A percentile compares a stretch with the other conserved stretches of the same genome.
These are phyloP conservation scores for Pterobdella sp. DNA, from an alignment of 2,888 invertebrate species.

Conservation along the genomic window DNA sequence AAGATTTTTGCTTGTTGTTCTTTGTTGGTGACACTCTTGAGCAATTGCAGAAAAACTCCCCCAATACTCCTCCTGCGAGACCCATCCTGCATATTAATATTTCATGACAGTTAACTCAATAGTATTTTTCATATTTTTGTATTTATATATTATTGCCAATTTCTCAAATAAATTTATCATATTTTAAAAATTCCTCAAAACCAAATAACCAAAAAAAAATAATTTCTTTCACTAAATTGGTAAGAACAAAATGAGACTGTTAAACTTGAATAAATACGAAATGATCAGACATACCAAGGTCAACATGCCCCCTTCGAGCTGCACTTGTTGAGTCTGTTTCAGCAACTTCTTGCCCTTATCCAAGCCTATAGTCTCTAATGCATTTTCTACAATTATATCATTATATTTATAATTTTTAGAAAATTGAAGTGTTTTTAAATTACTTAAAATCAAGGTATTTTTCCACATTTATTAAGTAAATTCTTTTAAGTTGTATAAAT, in stretches of 20 bases:
- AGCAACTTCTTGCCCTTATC: not conserved
- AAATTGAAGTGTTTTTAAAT: not conserved
- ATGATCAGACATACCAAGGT: not conserved
- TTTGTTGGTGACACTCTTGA: constrained; percentile 9
- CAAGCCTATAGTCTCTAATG: not conserved
- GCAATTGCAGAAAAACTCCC: constrained; percentile 9
- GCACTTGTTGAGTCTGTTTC: not conserved
- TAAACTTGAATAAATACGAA: not conserved
- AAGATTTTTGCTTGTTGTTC: constrained; percentile 1
- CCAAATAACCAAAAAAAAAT: too few relatives aligned
- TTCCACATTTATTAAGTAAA: too few relatives aligned
- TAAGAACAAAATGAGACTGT: too few relatives aligned
- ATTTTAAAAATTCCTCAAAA: too few relatives aligned
- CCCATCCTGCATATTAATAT: constrained; percentile 19
- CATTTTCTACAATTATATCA: not conserved
- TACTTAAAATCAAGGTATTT: not conserved
- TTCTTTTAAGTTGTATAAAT: too few relatives aligned
- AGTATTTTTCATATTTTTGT: not conserved
- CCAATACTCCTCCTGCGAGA: not conserved
- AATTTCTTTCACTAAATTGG: too few relatives aligned
- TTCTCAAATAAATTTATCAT: too few relatives aligned
- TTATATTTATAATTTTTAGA: not conserved
- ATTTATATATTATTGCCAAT: constrained; percentile 19
- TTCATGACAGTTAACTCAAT: constrained; percentile 2
- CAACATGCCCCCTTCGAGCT: not conserved